These are phyloP conservation scores for Hydrotaea cyrtoneurina DNA, from an alignment of 2,888 invertebrate genomes.

Conservation along the genomic window DNA sequence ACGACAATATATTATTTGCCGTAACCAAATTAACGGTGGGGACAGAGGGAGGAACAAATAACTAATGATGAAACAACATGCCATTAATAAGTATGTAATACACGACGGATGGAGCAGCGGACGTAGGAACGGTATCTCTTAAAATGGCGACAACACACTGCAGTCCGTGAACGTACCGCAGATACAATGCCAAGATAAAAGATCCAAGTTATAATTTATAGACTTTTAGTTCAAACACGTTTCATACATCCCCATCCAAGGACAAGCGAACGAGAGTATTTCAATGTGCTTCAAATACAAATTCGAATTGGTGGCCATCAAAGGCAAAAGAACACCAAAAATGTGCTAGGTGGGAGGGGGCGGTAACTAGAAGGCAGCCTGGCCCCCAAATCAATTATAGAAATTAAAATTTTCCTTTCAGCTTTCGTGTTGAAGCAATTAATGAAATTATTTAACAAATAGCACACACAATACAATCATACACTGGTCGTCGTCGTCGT, in stretches of 20 bases:
- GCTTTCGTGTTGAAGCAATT: slow-evolving; percentile 71
- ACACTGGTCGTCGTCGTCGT: background rate
- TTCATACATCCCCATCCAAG: background rate
- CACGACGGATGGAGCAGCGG: background rate
- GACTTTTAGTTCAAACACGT: slow-evolving; percentile 25
- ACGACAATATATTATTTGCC: slow-evolving; percentile 49
- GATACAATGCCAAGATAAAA: background rate
- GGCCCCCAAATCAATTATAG: slow-evolving; percentile 75
- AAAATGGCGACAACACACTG: background rate
- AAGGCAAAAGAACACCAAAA: slow-evolving; percentile 17
- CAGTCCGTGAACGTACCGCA: background rate
- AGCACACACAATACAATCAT: slow-evolving; percentile 5
- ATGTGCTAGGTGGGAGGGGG: background rate
- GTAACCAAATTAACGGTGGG: slow-evolving; percentile 39
- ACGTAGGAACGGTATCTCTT: background rate
- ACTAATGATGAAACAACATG: slow-evolving; percentile 57
- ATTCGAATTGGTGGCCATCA: no score
- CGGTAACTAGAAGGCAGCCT: background rate
- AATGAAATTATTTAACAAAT: slow-evolving; percentile 73
- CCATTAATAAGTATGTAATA: slow-evolving; percentile 46
- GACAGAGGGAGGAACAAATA: slow-evolving; percentile 45
- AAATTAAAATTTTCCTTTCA: slow-evolving; percentile 76
- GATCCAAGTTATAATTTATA: slow-evolving; percentile 42
- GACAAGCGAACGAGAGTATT: background rate
- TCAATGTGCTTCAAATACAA: background rate